Base-by-base conservation (phyloP, 2,113 vertebrate species). In the Phylloscopus trochiloides region DNA sequence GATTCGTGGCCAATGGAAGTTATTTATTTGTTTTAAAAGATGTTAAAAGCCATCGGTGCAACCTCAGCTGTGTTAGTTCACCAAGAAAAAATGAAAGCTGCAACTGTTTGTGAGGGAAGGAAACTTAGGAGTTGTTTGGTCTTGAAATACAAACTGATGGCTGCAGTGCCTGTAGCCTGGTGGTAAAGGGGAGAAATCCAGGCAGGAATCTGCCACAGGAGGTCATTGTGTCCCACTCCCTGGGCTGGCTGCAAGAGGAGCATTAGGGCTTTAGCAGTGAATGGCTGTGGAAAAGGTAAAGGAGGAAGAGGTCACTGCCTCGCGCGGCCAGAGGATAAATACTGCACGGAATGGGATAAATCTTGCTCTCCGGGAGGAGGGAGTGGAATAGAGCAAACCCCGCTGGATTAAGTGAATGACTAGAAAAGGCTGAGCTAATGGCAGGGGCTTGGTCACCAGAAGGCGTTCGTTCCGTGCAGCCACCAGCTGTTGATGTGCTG, bases 201-300 rank as follows among this genome's bases (percentile, higher is more conserved):
- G 38, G 47, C n/a, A 3, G 42, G 31, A 19, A 2, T 73, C 94
- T 92, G 94, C 97, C 97, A 89, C 92, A 70, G 9, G 97, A 93
- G 95, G 96, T 97, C 95, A 86, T 92, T 9, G 22, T 62, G 57
- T 38, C 52, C 93, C 51, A 1, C 51, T 73, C 55, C 3, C 34
- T 38, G 42, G 48, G 70, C 62, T 45, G 86, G 61, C 80, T 61
- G 29, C 12, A 14, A n/a, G 50, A 32, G 18, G 52, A 85, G 40
- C 29, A 0, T 19, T 25, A 5, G 75, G 19, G 31, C 59, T 82
- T n/a, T 42, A 45, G 9, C 50, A 26, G 51, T 28, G 57, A 85
- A 32, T 4, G 82, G 57, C 67, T 80, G 50, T 83, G 61, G 82
- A 28, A 55, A 92, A 82, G 88, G 67, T 47, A n/a, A 59, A 50